Evolutionary conservation across 2,797 vertebrate species (phyloP), one percentile per base, ranked within the genome.

Genomic region (Xenopus petersii): DNA sequence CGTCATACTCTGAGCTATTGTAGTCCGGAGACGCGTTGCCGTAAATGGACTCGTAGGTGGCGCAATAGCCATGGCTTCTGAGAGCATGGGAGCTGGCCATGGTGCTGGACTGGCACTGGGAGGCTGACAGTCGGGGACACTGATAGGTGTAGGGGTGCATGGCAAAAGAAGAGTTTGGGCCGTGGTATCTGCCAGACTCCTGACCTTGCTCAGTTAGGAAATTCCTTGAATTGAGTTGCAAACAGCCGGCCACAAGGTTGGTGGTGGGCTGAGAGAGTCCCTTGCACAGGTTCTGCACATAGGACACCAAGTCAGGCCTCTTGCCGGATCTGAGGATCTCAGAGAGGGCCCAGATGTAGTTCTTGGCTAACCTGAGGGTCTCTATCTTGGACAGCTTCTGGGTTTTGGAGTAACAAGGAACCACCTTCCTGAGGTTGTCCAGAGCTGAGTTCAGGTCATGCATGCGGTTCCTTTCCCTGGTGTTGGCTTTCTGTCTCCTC

Each of bases 311-410:
- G 85, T 99, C 97, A 49, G 97, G 97, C 74, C 95, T 89, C n/a
- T 98, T 99, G 24, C 97, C 97, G 79, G 96, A 96, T 83, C 96
- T 94, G 79, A 99, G 87, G 85, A 99, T 98, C 91, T 99, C 97
- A 51, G 95, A 96, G 16, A 99, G 94, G 2, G 96, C 96, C 87
- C 97, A 90, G 81, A 99, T 99, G 80, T 99, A 99, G 86, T 99
- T 99, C 87, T 98, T 98, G 80, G 97, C 97, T 51, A 99, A 83
- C 67, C 96, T 88, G 70, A 99, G 88, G 1, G 97, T 98, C 87
- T 99, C 97, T 77, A 99, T 99, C 85, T 99, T 99, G 82, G 97
- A 98, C 67, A 99, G 93, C 85, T 99, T 99, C 76, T 98, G 97
- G 0, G 97, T 98, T 86, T 99, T 99, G 85, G 97, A 99, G 82